Evolutionary conservation across 2,113 vertebrate species (phyloP).

Genomic region (Trogon surrucura): DNA sequence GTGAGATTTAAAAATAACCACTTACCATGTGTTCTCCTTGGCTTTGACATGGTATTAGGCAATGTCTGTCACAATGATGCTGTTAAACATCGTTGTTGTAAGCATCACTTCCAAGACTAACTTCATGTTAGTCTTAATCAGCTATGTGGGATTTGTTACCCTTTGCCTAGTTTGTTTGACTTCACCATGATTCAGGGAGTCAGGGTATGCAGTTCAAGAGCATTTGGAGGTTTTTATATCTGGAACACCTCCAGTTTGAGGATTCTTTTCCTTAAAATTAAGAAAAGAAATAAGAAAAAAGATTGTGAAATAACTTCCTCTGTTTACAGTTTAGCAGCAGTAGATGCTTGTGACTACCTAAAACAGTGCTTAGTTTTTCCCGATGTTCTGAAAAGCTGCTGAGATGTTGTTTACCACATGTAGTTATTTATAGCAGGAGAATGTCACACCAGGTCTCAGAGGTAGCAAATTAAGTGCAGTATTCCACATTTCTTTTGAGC

Average conservation of each 20-base stretch:
- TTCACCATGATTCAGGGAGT: neutral
- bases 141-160: constrained; percentile 13
- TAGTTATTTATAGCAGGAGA: constrained; percentile 1
- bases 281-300: neutral
- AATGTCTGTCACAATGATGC: neutral
- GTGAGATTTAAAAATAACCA: neutral
- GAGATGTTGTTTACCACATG: neutral
- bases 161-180: neutral
- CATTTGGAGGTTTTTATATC: neutral
- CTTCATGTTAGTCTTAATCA: constrained; percentile 10
- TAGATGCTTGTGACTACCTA: neutral
- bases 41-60: neutral
- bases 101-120: neutral
- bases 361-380: neutral
- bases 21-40: neutral
- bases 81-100: neutral
- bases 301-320: neutral
- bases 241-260: neutral
- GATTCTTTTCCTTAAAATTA: constrained; percentile 7
- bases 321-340: neutral
- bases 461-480: neutral
- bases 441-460: neutral
- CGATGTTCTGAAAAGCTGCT: neutral
- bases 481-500: neutral
- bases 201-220: neutral